phyloP scores from a whole-genome alignment of 2,113 vertebrate genomes.

The Aplodontia rufa region DNA sequence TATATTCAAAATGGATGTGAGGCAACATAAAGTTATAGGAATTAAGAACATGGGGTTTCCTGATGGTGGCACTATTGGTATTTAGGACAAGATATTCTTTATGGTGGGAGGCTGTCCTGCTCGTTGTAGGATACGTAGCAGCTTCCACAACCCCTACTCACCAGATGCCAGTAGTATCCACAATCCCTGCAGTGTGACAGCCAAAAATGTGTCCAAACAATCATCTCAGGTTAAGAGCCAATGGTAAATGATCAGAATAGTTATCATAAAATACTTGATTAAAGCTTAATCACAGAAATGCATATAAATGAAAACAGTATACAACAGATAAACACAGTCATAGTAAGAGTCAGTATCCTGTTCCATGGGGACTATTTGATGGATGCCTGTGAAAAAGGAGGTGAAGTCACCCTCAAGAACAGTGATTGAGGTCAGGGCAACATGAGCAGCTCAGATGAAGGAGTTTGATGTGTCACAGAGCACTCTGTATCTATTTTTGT shows the following conservation, averaged over 20 bases:
- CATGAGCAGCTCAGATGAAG: neutral
- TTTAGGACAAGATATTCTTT: neutral
- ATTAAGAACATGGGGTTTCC: neutral
- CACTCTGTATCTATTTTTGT: conserved; percentile 53
- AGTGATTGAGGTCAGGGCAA: neutral
- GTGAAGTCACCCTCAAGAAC: neutral
- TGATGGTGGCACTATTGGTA: neutral
- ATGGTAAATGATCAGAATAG: neutral
- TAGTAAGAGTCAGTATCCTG: neutral
- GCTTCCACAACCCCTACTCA: neutral
- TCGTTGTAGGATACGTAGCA: neutral
- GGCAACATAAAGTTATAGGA: neutral
- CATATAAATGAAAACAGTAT: neutral
- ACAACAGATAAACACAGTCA: neutral
- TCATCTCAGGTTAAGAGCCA: neutral
- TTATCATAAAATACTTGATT: neutral
- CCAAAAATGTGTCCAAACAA: neutral
- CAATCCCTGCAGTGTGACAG: neutral
- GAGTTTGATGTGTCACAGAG: neutral
- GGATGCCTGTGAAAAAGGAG: neutral
- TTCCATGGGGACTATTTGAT: neutral
- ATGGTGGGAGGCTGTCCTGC: rapidly evolving
- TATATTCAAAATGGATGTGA: neutral
- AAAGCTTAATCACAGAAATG: conserved; percentile 21
- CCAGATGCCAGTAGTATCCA: neutral